phyloP scores from a whole-genome alignment of 2,797 vertebrate species.

The Sebastes cheni region DNA sequence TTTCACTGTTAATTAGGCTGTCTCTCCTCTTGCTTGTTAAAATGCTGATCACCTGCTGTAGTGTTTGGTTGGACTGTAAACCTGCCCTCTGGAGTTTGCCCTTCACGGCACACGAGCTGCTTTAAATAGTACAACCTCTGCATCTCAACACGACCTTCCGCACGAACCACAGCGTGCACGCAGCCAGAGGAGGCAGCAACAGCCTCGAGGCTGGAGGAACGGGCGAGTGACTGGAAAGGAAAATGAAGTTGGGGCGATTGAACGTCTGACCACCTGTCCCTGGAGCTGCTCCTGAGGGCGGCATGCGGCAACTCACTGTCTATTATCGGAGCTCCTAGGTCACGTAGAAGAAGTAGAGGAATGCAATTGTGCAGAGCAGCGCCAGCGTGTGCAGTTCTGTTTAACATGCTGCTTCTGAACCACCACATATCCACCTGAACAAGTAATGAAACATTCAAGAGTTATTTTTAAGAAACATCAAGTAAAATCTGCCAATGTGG shows the following conservation, averaged over 20 bases:
- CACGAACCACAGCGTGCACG: constrained; percentile 23
- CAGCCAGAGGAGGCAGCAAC: neutral
- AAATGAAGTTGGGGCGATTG: constrained; percentile 15
- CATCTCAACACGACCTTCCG: constrained; percentile 43
- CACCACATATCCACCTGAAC: neutral
- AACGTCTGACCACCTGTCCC: constrained; percentile 9
- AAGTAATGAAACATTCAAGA: neutral
- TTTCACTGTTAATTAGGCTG: constrained; percentile 22
- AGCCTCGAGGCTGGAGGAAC: constrained; percentile 11
- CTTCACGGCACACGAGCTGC: constrained; percentile 12
- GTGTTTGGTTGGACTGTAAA: constrained; percentile 8
- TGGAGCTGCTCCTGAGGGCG: neutral
- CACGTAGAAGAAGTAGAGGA: neutral
- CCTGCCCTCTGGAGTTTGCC: constrained; percentile 22
- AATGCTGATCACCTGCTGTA: constrained; percentile 10
- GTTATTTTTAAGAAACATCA: neutral
- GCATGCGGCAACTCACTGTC: neutral
- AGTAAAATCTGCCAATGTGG: neutral
- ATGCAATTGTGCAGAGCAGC: neutral
- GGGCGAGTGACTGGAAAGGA: constrained; percentile 14
- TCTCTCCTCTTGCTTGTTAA: constrained; percentile 7
- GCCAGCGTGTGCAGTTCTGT: neutral
- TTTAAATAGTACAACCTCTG: constrained; percentile 68
- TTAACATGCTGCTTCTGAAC: neutral
- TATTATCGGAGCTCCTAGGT: neutral